Evolutionary conservation across 2,888 invertebrate genomes (phyloP), one percentile per base, ranked within the genome.

Genomic region (Parnassius apollo): DNA sequence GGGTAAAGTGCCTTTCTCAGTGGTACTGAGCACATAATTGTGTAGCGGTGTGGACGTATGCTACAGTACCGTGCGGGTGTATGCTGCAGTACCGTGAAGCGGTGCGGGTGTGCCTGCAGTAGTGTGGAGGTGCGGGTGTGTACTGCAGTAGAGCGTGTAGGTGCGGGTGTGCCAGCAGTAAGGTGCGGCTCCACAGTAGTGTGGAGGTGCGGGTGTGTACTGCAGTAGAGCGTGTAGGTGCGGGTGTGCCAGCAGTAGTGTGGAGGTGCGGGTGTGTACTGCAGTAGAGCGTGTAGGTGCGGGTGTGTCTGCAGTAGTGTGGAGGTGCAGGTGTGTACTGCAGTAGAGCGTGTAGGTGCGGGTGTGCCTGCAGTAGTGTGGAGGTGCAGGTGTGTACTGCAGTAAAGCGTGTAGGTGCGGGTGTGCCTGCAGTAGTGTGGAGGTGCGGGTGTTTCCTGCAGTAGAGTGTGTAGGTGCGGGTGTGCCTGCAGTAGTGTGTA

Each of bases 91-190:
- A n/a, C n/a, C n/a, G 18, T 69, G 67, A 1, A 66, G 66, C 0
- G 81, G 42, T 42, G 42, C 1, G 75, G 65, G 0, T 18, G 18
- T 18, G 18, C 18, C 18, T 18, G 18, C 18, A 18, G 1, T 18
- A 18, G 42, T 1, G 67, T 1, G 66, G 66, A 0, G 81, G 80
- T 57, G 88, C 68, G 0, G 69, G 65, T 0, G 75, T 75, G 1
- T 73, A 76, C 65, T 82, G 88, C 42, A 9, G 42, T 12, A 0
- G 92, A 91, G 1, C 91, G 77, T 18, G 87, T 83, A 0, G 88
- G 90, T 18, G 18, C 18, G 18, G 18, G 18, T 7, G 42, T 42
- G 9, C 42, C 8, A 1, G 42, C 9, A 9, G 18, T 18, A 18
- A 0, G 81, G 80, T 57, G 88, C 68, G 0, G 69, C n/a, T n/a